phyloP scores from a whole-genome alignment of 2,797 vertebrate species.

The Arvicola amphibius region DNA sequence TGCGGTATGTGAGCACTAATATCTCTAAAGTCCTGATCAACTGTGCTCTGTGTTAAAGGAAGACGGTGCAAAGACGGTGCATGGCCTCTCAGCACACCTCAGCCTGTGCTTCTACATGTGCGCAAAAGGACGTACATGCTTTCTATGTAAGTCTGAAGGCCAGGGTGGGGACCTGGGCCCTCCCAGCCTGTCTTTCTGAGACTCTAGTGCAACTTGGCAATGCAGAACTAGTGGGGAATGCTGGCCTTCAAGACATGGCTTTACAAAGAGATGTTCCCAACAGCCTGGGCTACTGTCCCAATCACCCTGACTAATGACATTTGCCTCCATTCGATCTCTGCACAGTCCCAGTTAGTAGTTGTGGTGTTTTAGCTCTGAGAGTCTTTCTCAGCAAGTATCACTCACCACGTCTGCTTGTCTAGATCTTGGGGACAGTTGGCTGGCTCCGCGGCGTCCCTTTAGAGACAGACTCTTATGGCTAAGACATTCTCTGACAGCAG shows the following conservation, averaged over 20 bases:
- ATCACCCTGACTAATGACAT: background rate
- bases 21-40: background rate
- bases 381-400: slow-evolving; percentile 5
- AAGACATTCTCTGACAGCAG: background rate
- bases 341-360: slow-evolving; percentile 1
- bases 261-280: background rate
- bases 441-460: background rate
- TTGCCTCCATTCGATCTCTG: background rate
- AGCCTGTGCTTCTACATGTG: background rate
- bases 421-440: background rate
- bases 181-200: background rate
- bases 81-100: background rate
- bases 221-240: background rate
- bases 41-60: background rate
- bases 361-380: background rate
- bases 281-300: background rate
- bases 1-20: background rate
- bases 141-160: background rate
- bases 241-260: background rate
- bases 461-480: background rate
- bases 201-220: background rate
- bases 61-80: background rate
- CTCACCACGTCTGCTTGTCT: background rate
- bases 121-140: background rate
- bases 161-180: background rate